Percentiles rank a stretch among this genome's conserved stretches.
phyloP scores from a whole-genome alignment of 2,113 vertebrate genomes.

The Eptatretus burgeri region DNA sequence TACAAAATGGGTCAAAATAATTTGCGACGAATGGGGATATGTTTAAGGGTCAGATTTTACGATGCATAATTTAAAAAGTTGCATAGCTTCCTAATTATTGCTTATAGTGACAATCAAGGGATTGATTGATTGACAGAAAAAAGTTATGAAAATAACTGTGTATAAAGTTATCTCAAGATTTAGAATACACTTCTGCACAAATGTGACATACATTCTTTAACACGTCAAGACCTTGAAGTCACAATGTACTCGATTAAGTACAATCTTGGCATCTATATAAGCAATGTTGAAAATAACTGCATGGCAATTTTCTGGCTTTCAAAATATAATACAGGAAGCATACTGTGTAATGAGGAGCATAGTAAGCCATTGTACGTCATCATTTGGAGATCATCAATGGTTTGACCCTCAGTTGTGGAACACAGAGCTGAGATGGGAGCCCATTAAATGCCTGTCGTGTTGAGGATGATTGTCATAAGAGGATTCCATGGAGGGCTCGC shows the following conservation, averaged over 20 bases:
- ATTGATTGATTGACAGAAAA: slow-evolving; percentile 7
- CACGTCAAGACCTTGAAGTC: slow-evolving; percentile 21
- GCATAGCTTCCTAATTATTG: slow-evolving; percentile 94
- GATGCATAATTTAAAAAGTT: slow-evolving; percentile 46
- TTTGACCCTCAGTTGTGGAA: slow-evolving; percentile 47
- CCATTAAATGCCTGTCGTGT: slow-evolving; percentile 59
- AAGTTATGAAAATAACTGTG: no score
- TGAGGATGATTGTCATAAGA: slow-evolving; percentile 71
- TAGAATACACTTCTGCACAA: no score
- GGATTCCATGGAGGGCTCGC: slow-evolving; percentile 48
- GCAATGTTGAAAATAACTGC: slow-evolving; percentile 24
- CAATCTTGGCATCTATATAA: slow-evolving; percentile 21
- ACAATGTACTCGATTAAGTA: slow-evolving; percentile 25
- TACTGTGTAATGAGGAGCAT: neutral
- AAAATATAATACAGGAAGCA: neutral
- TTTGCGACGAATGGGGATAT: no score
- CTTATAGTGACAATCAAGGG: slow-evolving; percentile 42
- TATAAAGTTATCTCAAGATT: no score
- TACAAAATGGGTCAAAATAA: no score
- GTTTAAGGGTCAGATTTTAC: slow-evolving; percentile 9
- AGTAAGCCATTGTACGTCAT: neutral
- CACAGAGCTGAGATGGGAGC: slow-evolving; percentile 72
- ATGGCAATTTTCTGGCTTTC: slow-evolving; percentile 8
- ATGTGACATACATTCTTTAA: no score
- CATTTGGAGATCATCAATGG: slow-evolving; percentile 12